phyloP scores from a whole-genome alignment of 53 echinoderm and acorn worm genomes.

The Henricia sp. region DNA sequence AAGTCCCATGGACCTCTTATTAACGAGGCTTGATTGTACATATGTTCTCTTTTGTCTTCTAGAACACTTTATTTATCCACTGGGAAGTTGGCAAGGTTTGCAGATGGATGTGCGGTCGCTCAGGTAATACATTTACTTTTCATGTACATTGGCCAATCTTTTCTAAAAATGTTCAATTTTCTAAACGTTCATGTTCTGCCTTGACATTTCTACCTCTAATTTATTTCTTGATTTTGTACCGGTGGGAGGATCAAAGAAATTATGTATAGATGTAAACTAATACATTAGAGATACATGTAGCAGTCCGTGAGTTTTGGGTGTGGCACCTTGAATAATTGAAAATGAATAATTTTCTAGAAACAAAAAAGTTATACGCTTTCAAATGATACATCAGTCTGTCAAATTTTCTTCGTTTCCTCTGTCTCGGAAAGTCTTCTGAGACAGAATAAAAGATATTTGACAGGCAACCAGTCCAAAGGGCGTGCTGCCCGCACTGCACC shows the following conservation, averaged over 20 bases:
- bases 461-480: no score
- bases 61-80: conserved; percentile 54
- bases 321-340: neutral
- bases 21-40: neutral
- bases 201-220: neutral
- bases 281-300: no score
- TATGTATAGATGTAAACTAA: no score
- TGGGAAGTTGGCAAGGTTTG: conserved; percentile 85
- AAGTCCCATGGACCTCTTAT: neutral
- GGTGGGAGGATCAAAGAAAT: no score
- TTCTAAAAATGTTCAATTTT: neutral
- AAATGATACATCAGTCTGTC: no score
- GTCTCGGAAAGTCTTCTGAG: no score
- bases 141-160: neutral
- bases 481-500: no score
- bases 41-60: neutral
- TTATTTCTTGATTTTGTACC: no score
- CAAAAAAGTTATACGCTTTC: no score
- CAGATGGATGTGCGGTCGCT: conserved; percentile 92
- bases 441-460: no score
- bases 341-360: no score
- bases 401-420: no score
- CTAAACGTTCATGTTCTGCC: neutral
- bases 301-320: neutral
- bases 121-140: conserved; percentile 56